Evolutionary conservation across 2,797 vertebrate genomes (phyloP).

Genomic region (Pipistrellus nathusii): DNA sequence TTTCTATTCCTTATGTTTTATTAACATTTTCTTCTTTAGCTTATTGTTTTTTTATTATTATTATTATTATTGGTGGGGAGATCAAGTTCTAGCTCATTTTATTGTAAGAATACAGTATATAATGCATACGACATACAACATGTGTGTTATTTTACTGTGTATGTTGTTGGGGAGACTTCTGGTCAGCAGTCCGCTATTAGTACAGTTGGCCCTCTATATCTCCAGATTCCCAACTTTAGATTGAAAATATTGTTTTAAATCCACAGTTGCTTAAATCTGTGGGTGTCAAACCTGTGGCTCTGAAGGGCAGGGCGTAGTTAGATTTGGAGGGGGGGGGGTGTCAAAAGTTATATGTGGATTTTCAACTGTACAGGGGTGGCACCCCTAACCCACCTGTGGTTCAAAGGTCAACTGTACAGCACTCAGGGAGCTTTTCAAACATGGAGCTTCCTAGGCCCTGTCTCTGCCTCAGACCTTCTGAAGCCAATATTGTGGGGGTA

Average conservation of each 20-base stretch:
- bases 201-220: neutral
- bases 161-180: neutral
- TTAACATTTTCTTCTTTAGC: neutral
- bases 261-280: neutral
- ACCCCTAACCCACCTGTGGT: neutral
- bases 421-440: constrained; percentile 36
- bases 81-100: neutral
- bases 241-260: neutral
- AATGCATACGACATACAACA: neutral
- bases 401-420: neutral
- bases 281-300: neutral
- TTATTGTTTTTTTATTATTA: neutral
- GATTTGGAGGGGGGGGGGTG: neutral
- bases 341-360: neutral
- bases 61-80: neutral
- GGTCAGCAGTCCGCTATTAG: neutral
- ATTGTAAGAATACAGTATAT: neutral
- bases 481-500: neutral
- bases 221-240: neutral
- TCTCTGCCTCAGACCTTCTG: neutral
- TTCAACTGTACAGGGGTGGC: neutral
- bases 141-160: neutral
- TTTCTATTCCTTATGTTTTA: neutral
- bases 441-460: constrained; percentile 55
- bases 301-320: neutral